Evolutionary conservation across 1,140 invertebrate species (phyloP).

Genomic region (Drosophila lini): DNA sequence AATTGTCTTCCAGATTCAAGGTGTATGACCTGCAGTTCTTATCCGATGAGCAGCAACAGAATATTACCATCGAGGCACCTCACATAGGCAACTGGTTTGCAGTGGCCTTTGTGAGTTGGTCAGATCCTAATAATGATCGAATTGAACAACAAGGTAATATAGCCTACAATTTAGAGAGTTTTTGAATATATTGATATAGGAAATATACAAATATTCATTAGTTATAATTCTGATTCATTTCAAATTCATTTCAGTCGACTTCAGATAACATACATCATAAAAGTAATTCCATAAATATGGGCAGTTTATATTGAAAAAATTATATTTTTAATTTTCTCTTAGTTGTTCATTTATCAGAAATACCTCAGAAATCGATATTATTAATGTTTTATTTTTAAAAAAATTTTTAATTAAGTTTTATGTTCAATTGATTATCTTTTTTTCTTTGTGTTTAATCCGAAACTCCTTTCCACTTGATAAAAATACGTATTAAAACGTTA

Average conservation of each 20-base stretch:
- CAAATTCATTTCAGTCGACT: neutral
- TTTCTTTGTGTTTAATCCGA: neutral
- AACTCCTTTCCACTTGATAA: neutral
- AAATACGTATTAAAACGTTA: neutral
- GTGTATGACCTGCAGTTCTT: constrained; percentile 83
- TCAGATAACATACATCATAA: neutral
- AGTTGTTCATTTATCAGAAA: neutral
- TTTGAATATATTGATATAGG: no score
- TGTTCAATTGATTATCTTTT: neutral
- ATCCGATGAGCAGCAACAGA: constrained; percentile 85
- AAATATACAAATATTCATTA: neutral
- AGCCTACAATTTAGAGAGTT: neutral
- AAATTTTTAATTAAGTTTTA: no score
- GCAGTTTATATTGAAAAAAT: neutral
- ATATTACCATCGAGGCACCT: constrained; percentile 87
- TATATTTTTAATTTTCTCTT: neutral
- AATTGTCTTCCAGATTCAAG: constrained; percentile 42
- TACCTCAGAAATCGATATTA: no score
- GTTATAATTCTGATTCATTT: neutral
- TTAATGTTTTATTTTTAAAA: no score
- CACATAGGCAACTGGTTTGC: constrained; percentile 92
- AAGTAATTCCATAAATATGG: neutral
- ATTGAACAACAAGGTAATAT: constrained; percentile 89
- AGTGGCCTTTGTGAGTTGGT: constrained; percentile 90
- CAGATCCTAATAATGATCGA: constrained; percentile 88